Percentiles rank a stretch among this genome's conserved stretches.
Evolutionary conservation across 2,797 vertebrate genomes (phyloP).

Genomic region (Coracias cyanogaster): DNA sequence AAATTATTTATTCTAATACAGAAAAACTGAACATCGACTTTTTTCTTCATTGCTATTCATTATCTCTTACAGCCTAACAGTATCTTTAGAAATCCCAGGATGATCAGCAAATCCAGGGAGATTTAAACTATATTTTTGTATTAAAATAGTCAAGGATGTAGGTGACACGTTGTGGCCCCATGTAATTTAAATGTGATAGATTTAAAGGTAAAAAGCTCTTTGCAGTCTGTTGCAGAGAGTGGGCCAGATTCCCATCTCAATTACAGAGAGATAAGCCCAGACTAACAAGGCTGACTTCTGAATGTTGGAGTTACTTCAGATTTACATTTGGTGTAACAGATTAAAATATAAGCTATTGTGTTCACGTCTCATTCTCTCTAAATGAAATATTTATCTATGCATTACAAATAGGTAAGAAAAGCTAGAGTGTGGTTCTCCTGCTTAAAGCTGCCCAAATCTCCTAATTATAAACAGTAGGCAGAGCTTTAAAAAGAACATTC

Average conservation of each 20-base stretch:
- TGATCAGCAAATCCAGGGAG: constrained; percentile 38
- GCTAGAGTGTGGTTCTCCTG: neutral
- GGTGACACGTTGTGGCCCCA: neutral
- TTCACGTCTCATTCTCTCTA: neutral
- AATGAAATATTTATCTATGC: constrained; percentile 47
- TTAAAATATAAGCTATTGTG: constrained; percentile 8
- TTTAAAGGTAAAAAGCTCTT: constrained; percentile 60
- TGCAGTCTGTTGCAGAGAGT: constrained; percentile 12
- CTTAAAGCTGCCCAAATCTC: neutral
- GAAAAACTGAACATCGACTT: neutral
- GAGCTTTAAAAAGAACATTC: constrained; percentile 41
- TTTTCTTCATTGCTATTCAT: constrained; percentile 13
- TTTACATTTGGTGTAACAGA: constrained; percentile 19
- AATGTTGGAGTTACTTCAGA: constrained; percentile 17
- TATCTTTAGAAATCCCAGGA: constrained; percentile 63
- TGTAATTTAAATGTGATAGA: constrained; percentile 60
- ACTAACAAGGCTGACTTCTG: constrained; percentile 8
- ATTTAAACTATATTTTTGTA: constrained; percentile 63
- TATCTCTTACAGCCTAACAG: constrained; percentile 23
- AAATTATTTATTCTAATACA: constrained; percentile 23
- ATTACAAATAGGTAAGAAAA: neutral
- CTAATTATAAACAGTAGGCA: constrained; percentile 7
- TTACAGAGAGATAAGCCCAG: constrained; percentile 20
- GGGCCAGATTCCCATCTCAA: constrained; percentile 32
- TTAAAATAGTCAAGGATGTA: constrained; percentile 71